phyloP scores from a whole-genome alignment of 2,113 vertebrate species.

The Barbus barbus region DNA sequence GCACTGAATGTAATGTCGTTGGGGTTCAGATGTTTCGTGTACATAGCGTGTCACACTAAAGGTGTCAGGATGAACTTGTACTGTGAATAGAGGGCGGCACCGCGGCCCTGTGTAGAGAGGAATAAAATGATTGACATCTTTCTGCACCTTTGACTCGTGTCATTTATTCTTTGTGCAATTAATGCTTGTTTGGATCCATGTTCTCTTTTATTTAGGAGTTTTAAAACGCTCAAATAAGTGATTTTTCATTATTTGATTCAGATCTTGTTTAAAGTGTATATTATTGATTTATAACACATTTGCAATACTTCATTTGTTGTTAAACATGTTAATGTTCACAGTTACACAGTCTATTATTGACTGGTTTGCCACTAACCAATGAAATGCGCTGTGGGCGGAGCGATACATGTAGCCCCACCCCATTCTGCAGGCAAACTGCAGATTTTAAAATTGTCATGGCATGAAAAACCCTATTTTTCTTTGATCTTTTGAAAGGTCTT shows the following conservation, averaged over 20 bases:
- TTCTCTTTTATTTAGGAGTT: neutral
- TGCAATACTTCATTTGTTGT: neutral
- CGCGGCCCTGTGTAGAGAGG: slow-evolving; percentile 16
- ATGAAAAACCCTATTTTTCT: too few species aligned
- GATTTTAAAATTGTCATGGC: neutral
- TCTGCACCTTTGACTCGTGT: slow-evolving; percentile 6
- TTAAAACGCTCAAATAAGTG: neutral
- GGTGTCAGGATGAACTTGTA: slow-evolving; percentile 59
- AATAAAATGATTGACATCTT: slow-evolving; percentile 46
- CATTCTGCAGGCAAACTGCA: neutral
- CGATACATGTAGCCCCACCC: neutral
- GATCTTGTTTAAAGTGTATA: neutral
- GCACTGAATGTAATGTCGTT: slow-evolving; percentile 62
- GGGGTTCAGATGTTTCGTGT: slow-evolving; percentile 49
- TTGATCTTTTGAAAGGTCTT: too few species aligned
- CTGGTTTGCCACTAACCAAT: neutral
- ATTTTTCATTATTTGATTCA: neutral
- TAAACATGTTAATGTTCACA: neutral
- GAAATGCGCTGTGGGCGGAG: neutral
- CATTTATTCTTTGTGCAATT: neutral
- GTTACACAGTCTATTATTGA: neutral
- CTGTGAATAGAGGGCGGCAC: slow-evolving; percentile 5
- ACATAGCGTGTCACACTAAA: slow-evolving; percentile 60
- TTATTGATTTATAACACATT: neutral
- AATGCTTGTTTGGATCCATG: neutral